Base-by-base conservation (phyloP, 2,113 vertebrate genomes). In the Labeo catla region DNA sequence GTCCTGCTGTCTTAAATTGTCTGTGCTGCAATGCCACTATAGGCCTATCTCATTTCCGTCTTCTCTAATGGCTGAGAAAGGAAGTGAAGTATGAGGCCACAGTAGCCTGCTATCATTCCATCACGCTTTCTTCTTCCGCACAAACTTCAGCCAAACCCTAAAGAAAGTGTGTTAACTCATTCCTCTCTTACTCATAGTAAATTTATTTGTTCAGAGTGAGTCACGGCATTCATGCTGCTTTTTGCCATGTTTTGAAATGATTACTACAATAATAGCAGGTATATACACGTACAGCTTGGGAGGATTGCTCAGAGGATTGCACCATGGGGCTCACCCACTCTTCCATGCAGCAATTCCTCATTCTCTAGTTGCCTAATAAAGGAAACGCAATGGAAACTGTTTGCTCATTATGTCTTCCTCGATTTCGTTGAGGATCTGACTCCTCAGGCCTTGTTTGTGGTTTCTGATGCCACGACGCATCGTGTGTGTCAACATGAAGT, bases 1-100 rank as follows among this genome's bases (percentile, higher is more conserved):
- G 11, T 6, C 45, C 1, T 28, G n/a, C 5, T 39, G 6, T 79
- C 52, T 12, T 7, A 59, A 79, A 21, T 59, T 4, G 1, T 57
- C 34, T 65, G n/a, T 11, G 59, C 4, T 12, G 4, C 16, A 21
- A 6, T 83, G 23, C 36, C 10, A 4, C 15, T 45, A 57, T 12
- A 54, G 15, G 7, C 23, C 6, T 23, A 23, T 80, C 12, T 13
- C 19, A 50, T 8, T 81, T 54, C 54, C 10, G 57, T 34, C 57
- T 63, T 12, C 11, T 78, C 36, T 76, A 23, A 39, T 23, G 11
- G 5, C 39, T 54, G 7, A 78, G 23, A 59, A 61, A 84, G 86
- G 76, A 87, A 87, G 39, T 84, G n/a, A 70, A n/a, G 36, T 61
- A 45, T 50, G 15, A 21, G 16, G 16, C n/a, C 49, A 72, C 45